Evolutionary conservation across 53 echinoderm and acorn worm species (phyloP).

Genomic region (Holothuria leucospilota): DNA sequence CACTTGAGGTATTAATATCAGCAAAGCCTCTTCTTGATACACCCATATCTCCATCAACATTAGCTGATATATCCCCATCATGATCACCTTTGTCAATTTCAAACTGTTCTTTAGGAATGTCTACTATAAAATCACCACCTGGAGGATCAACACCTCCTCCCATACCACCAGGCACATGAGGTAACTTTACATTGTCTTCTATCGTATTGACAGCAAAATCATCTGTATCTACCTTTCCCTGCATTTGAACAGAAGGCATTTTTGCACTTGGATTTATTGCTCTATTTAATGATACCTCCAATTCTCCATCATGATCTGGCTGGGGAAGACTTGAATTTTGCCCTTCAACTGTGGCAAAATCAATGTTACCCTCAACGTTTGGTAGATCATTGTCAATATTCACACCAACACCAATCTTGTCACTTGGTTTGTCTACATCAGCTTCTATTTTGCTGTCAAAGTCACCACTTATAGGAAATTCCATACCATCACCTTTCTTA

Average conservation of each 20-base stretch:
- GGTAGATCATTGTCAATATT: background rate
- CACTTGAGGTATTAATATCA: background rate
- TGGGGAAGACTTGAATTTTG: too few species aligned
- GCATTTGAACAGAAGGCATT: too few species aligned
- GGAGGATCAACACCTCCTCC: background rate
- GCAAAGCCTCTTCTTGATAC: background rate
- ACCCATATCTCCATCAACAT: background rate
- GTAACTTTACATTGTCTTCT: background rate
- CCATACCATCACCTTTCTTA: too few species aligned
- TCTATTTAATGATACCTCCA: too few species aligned
- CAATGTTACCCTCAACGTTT: constrained; percentile 8
- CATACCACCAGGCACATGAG: too few species aligned
- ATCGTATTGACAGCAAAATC: background rate
- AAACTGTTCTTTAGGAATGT: background rate
- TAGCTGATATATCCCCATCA: background rate
- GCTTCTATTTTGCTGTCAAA: constrained; percentile 41
- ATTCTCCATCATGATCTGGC: too few species aligned
- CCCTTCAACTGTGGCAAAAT: background rate
- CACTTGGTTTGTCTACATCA: constrained; percentile 31
- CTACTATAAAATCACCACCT: background rate
- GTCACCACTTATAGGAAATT: too few species aligned
- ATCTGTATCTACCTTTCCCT: too few species aligned
- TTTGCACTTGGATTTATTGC: too few species aligned
- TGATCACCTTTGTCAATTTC: background rate
- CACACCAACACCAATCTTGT: background rate